These are phyloP conservation scores for Sepiola atlantica DNA, from an alignment of 2,888 invertebrate genomes.

Conservation along the genomic window DNA sequence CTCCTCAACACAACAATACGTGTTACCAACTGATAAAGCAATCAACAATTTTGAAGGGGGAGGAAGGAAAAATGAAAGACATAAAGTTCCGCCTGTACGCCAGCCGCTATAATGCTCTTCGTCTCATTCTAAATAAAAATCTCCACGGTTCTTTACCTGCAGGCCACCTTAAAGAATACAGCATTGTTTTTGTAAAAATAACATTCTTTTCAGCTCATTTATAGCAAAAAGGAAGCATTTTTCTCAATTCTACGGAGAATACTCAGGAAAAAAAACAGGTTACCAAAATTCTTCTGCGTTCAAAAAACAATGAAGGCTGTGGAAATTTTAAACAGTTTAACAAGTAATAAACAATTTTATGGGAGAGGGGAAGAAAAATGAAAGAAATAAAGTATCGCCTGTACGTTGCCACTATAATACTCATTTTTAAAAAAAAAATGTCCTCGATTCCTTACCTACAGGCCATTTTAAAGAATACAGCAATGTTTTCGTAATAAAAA, in stretches of 20 bases:
- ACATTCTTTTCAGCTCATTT: no score
- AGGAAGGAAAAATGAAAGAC: background rate
- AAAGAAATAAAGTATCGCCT: no score
- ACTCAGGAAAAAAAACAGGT: background rate
- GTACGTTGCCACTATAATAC: no score
- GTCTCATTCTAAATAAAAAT: background rate
- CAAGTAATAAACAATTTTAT: no score
- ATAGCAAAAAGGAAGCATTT: background rate
- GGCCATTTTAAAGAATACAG: no score
- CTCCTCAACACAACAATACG: background rate
- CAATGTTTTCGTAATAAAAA: no score
- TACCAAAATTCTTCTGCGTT: background rate
- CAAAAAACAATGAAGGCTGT: no score
- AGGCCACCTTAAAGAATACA: background rate
- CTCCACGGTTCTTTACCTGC: background rate
- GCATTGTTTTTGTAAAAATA: background rate
- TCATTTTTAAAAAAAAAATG: no score
- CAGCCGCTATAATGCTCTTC: background rate
- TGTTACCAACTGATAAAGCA: background rate
- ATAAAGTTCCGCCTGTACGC: background rate
- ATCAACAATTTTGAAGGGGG: background rate
- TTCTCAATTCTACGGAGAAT: background rate
- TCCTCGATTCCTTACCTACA: no score
- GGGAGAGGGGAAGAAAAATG: no score
- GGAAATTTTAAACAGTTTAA: no score